phyloP scores from a whole-genome alignment of 2,113 vertebrate genomes.

The Bos indicus region DNA sequence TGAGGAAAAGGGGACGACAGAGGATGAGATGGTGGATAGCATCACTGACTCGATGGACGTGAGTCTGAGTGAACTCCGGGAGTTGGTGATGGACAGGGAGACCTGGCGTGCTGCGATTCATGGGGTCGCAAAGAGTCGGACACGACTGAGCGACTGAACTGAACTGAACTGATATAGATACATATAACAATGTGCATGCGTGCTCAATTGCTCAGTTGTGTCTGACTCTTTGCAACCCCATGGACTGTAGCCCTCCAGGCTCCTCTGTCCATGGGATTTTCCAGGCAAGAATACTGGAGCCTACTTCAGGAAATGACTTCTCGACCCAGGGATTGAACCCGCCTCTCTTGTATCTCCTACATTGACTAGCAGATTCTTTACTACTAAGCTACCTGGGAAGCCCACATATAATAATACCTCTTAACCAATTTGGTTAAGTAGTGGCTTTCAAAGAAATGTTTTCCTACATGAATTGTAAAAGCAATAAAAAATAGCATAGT shows the following conservation, averaged over 20 bases:
- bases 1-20: too few relatives aligned
- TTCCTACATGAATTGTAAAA: neutral
- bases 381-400: neutral
- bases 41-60: too few relatives aligned
- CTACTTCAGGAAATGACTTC: neutral
- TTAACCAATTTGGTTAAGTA: neutral
- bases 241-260: neutral
- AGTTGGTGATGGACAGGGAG: too few relatives aligned
- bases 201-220: neutral
- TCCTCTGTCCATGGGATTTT: neutral
- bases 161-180: neutral
- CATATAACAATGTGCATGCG: neutral
- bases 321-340: neutral
- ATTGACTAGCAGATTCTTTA: neutral
- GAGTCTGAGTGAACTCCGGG: too few relatives aligned
- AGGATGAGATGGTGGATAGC: too few relatives aligned
- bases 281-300: neutral
- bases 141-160: too few relatives aligned
- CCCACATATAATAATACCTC: neutral
- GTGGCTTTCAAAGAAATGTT: neutral
- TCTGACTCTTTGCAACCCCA: neutral
- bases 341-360: neutral
- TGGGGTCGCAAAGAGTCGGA: too few relatives aligned
- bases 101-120: too few relatives aligned
- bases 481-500: neutral